Evolutionary conservation across 2,888 invertebrate species (phyloP), one percentile per base, ranked within the genome.

Genomic region (Entomobrya proxima): DNA sequence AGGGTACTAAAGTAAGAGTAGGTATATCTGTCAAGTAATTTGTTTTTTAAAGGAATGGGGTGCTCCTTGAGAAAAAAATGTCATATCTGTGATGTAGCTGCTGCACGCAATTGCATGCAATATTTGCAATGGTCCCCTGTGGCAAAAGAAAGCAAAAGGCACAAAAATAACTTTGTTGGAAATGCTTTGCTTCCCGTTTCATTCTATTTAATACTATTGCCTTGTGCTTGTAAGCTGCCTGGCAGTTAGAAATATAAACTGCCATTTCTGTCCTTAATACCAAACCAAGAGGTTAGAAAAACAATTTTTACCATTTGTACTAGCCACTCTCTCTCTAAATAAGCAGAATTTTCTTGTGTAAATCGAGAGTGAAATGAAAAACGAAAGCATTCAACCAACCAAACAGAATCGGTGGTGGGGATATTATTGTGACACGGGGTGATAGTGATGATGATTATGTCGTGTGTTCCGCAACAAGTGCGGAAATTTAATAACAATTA

Each of bases 311-410:
- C 7, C 18, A 27, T 47, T 79, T 47, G 15, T 58, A 37, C 55
- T 18, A 9, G 2, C 21, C 6, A 52, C 50, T 47, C n/a, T 47
- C 3, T 47, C 3, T 47, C 32, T 61, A n/a, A 30, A 75, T 37
- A 15, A 55, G 30, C 27, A 61, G 61, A n/a, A 55, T 9, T 35
- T 13, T 15, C 24, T 37, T 47, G 37, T 80, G 13, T 81, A 76
- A 80, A 82, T 82, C 64, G 82, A 82, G 75, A 76, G 64, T 82
- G 75, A 82, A 82, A 83, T 83, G 69, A 69, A 77, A 83, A 77
- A 77, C 32, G 40, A 77, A 83, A 75, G 50, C 69, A 50, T 15
- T 30, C 32, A 61, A 18, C 58, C 13, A 37, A 75, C 4, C 35
- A 77, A 55, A 35, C n/a, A 37, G 30, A 61, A 61, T 27, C 61